A percentile compares a stretch with the other conserved stretches of the same genome.
Conservation (phyloP, 2,888 invertebrate genomes). For the Apamea anceps region DNA sequence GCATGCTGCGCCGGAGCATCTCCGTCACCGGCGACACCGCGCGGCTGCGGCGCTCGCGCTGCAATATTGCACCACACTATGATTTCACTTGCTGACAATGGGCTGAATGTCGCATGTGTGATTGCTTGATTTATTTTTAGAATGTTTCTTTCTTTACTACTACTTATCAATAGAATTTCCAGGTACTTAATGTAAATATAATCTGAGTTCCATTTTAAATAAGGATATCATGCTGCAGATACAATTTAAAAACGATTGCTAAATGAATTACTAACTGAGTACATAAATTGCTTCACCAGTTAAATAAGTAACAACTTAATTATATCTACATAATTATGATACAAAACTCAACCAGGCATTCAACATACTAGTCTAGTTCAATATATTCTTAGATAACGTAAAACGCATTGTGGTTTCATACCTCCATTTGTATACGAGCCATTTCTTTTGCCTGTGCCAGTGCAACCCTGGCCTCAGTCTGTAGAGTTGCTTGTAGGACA, state of each 20-base stretch:
- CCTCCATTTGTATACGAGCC: slow-evolving; percentile 97
- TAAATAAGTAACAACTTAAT: slow-evolving; percentile 24
- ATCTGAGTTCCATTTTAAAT: neutral
- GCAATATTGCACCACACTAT: slow-evolving; percentile 45
- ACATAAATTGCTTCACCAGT: neutral
- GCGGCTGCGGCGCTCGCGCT: slow-evolving; percentile 91
- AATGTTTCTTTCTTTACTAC: neutral
- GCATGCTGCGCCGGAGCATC: slow-evolving; percentile 94
- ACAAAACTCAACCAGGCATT: slow-evolving; percentile 23
- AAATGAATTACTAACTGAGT: neutral
- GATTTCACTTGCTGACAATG: neutral
- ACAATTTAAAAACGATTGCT: neutral
- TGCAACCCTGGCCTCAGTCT: slow-evolving; percentile 96
- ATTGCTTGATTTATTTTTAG: neutral
- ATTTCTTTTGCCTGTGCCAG: slow-evolving; percentile 97
- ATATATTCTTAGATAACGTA: slow-evolving; percentile 12
- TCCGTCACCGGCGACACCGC: slow-evolving; percentile 96
- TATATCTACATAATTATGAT: slow-evolving; percentile 20
- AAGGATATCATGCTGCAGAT: neutral
- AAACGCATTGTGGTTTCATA: slow-evolving; percentile 71
- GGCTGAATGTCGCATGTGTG: neutral
- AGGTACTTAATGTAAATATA: neutral
- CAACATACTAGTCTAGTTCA: neutral
- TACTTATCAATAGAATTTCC: neutral
- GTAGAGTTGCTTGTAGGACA: slow-evolving; percentile 94